Evolutionary conservation across 2,888 invertebrate species (phyloP), one percentile per base, ranked within the genome.

Genomic region (Epinotia brunnichana): DNA sequence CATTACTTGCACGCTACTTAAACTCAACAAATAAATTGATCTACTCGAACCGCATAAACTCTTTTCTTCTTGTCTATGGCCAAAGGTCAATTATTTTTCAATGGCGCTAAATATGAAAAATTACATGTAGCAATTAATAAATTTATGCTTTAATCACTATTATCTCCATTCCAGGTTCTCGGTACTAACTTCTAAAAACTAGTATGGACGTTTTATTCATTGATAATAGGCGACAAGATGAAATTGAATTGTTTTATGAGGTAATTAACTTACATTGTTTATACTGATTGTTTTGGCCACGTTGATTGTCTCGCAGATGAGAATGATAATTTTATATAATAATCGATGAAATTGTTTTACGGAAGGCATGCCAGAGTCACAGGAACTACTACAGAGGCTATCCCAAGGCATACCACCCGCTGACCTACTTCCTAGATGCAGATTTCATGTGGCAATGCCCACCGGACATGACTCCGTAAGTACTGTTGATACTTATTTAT

Each of bases 311-410:
- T 35, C 35, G 9, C 7, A 9, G 35, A 35, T 35, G 35, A 35
- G 35, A 35, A 9, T 7, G 35, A 35, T 35, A 35, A 35, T 7
- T 35, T 9, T 35, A 35, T 35, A 35, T 7, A 35, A 35, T 35
- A 35, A 35, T 35, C 35, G 35, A 35, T 35, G 35, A 35, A 35
- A 35, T 35, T 35, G 35, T 35, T 59, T 17, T 17, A 13, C 76
- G 79, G 29, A 81, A 95, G 95, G 92, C 92, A 35, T 91, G 93
- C 74, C 95, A 95, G 81, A 86, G 92, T 44, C 94, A 95, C 76
- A 90, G 95, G 74, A 94, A 95, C 79, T 95, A 94, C 81, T 95
- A 95, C 81, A 94, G 94, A 84, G 95, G 95, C 56, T 93, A 94
- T 74, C 87, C 94, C 2, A 94, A 94, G 68, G 88, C 91, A 2